Conservation (phyloP, 2,797 vertebrate species). For the Anguilla anguilla region DNA sequence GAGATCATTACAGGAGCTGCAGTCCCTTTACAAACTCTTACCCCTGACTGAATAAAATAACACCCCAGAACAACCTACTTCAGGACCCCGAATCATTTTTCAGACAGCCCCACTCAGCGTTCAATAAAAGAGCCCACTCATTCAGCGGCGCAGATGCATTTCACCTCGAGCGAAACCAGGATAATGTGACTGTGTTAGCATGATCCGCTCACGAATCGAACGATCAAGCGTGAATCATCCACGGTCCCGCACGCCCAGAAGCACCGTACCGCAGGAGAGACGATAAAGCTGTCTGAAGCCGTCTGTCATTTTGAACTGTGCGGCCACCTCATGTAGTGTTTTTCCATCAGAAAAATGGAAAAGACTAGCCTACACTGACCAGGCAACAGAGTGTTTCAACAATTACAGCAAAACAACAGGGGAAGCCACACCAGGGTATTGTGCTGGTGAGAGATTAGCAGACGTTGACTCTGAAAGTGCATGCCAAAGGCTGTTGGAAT, state of each 20-base stretch:
- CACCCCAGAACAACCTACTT: background rate
- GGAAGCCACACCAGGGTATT: background rate
- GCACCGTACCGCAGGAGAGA: background rate
- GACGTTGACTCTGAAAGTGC: background rate
- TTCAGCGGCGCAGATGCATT: background rate
- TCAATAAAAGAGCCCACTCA: background rate
- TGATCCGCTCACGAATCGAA: background rate
- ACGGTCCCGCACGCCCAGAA: background rate
- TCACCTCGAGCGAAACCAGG: background rate
- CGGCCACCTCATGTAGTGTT: background rate
- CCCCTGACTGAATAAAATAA: background rate
- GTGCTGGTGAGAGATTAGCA: background rate
- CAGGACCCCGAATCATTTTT: background rate
- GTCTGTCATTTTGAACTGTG: background rate
- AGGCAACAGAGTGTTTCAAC: background rate
- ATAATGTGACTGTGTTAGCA: background rate
- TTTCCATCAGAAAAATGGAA: background rate
- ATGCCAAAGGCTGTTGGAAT: background rate
- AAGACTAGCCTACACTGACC: background rate
- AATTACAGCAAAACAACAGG: background rate
- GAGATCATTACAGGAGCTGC: background rate
- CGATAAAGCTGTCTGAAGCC: background rate
- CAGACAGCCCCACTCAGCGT: background rate
- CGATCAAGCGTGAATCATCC: background rate
- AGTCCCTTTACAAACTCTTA: background rate